Percentiles rank a stretch among this genome's conserved stretches.
Evolutionary conservation across 1,140 invertebrate species (phyloP).

Genomic region (Thaumatotibia leucotreta): DNA sequence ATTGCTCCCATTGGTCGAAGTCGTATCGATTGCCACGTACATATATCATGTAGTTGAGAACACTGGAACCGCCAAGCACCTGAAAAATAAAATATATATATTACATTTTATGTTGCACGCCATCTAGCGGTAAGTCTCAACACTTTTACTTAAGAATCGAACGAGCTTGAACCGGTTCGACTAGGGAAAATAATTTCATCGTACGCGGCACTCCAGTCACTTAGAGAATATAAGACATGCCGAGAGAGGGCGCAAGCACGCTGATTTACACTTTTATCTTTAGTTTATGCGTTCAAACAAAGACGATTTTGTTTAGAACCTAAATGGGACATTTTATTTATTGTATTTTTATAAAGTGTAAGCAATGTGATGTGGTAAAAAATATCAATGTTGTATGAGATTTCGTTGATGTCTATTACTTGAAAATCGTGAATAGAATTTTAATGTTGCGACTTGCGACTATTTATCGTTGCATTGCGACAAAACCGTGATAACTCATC

Average conservation of each 20-base stretch:
- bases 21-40: constrained; percentile 89
- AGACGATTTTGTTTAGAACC: background rate
- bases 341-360: background rate
- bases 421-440: background rate
- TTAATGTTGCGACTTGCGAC: no score
- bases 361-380: background rate
- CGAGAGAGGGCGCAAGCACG: background rate
- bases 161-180: no score
- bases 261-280: background rate
- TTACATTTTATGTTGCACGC: background rate
- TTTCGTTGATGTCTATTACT: background rate
- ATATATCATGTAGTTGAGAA: constrained; percentile 97
- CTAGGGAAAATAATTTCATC: background rate
- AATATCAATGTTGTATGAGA: background rate
- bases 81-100: constrained; percentile 34
- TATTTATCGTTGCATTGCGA: no score
- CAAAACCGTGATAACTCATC: no score
- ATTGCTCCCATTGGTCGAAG: constrained; percentile 92
- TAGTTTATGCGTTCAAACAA: background rate
- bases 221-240: background rate
- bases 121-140: background rate
- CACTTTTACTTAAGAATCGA: background rate
- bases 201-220: background rate
- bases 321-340: background rate
- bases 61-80: constrained; percentile 92